These are phyloP conservation scores for Epinotia nisella DNA, from an alignment of 2,888 invertebrate species.

Conservation along the genomic window DNA sequence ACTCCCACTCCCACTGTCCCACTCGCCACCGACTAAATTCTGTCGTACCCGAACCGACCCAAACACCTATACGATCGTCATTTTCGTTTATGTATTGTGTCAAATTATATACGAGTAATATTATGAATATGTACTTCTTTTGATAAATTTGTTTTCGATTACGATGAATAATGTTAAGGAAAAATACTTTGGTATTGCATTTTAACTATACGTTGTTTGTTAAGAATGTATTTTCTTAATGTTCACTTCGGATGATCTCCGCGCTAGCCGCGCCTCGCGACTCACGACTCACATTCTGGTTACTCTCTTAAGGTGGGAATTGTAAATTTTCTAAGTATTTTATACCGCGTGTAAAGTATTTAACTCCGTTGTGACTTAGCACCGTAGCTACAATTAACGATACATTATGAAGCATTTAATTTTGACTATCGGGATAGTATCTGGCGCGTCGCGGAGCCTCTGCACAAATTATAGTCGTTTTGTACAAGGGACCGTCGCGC, in stretches of 20 bases:
- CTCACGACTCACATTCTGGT: constrained; percentile 52
- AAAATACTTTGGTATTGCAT: constrained; percentile 81
- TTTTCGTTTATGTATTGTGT: constrained; percentile 70
- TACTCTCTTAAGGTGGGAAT: constrained; percentile 72
- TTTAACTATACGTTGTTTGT: constrained; percentile 74
- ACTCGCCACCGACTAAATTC: constrained; percentile 35
- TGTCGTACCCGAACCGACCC: constrained; percentile 40
- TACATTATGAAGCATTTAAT: constrained; percentile 45
- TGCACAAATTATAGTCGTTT: constrained; percentile 71
- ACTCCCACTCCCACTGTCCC: constrained; percentile 28
- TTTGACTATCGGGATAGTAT: constrained; percentile 60
- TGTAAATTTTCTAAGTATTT: constrained; percentile 84
- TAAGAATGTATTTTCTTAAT: constrained; percentile 70
- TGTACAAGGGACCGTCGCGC: constrained; percentile 48
- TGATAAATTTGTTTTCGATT: constrained; percentile 80
- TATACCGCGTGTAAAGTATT: constrained; percentile 81
- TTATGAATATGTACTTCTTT: constrained; percentile 75
- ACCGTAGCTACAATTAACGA: constrained; percentile 59
- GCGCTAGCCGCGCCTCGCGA: constrained; percentile 52
- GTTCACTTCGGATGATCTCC: constrained; percentile 66
- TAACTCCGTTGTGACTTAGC: constrained; percentile 69
- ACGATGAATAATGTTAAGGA: constrained; percentile 75
- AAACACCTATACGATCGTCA: constrained; percentile 46
- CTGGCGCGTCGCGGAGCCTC: constrained; percentile 50
- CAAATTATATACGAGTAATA: constrained; percentile 74